Base-by-base conservation (phyloP, 2,888 invertebrate genomes). In the Pyrgus malvae region DNA sequence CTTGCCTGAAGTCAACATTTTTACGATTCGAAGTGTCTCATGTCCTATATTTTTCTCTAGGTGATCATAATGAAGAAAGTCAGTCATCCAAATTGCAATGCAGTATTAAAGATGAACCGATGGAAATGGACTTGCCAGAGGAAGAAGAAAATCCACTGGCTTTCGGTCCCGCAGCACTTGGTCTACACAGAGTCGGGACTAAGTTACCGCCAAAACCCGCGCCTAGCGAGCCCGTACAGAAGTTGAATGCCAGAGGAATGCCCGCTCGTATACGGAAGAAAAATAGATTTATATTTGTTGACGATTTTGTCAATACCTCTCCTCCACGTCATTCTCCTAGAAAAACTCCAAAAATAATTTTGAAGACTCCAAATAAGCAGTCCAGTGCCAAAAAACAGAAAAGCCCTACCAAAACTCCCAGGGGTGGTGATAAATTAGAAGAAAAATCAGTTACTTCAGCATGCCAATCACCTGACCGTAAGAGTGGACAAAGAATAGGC, bases 251-350 rank as follows among this genome's bases (percentile, higher is more conserved):
- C 1, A 92, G 97, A 69, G 97, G 97, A 40, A 97, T 96, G 96
- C 97, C 97, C 49, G 96, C 96, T 3, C 92, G 98, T 56, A 97
- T 97, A 63, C 92, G 97, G 23, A 98, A 97, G 80, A 95, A 96
- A 73, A 98, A 98, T 79, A 93, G 94, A 70, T 91, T 97, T 51
- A 97, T 97, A 77, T 97, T 94, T 80, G 97, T 97, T 78, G 97
- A 98, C 78, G 95, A 97, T 76, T 93, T 96, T 69, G 94, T 96
- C 14, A 96, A 96, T 72, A 83, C 83, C 6, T 95, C 95, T 37
- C 95, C 95, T 69, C 94, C 95, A 42, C 90, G 94, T 67, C 93
- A 93, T 57, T 93, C 95, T 12, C 94, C 95, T 9, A 94, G 93
- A 70, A 92, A 93, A 71, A 88, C 91, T 45, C 82, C 91, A n/a